Percentiles rank a stretch among this genome's conserved stretches.
phyloP scores from a whole-genome alignment of 2,113 vertebrate genomes.

The Cardinalis cardinalis region DNA sequence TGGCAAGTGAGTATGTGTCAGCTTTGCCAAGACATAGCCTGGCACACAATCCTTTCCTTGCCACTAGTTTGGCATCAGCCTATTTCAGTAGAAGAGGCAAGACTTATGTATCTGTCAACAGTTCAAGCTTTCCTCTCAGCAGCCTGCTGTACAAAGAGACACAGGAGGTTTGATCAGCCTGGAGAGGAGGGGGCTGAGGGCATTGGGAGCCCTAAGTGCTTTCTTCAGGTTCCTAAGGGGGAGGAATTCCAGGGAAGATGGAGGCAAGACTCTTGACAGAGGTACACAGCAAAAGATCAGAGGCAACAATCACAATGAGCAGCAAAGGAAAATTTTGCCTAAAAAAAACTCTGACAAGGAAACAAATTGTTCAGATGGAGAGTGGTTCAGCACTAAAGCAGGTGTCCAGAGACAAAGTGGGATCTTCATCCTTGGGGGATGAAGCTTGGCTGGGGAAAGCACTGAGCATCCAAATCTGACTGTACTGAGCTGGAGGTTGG shows the following conservation, averaged over 20 bases:
- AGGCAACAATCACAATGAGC: background rate
- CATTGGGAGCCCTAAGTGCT: background rate
- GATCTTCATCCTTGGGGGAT: background rate
- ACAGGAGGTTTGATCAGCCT: background rate
- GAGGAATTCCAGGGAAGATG: background rate
- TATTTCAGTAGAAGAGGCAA: background rate
- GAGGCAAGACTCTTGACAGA: background rate
- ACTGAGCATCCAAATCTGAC: background rate
- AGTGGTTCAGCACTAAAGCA: background rate
- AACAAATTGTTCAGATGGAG: background rate
- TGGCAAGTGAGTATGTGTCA: background rate
- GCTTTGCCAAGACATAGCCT: background rate
- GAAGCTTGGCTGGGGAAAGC: background rate
- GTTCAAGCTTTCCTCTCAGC: background rate
- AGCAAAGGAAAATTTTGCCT: background rate
- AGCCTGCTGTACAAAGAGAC: background rate
- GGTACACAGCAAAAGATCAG: background rate
- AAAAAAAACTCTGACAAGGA: background rate
- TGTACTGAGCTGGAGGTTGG: background rate
- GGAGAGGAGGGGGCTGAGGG: background rate
- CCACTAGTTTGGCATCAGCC: background rate
- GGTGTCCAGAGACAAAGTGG: background rate
- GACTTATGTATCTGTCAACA: background rate
- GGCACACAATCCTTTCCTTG: background rate
- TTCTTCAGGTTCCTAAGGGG: background rate